Percentiles rank a stretch among this genome's conserved stretches.
Evolutionary conservation across 1,140 invertebrate species (phyloP).

Genomic region (Drosophila nebulosa): DNA sequence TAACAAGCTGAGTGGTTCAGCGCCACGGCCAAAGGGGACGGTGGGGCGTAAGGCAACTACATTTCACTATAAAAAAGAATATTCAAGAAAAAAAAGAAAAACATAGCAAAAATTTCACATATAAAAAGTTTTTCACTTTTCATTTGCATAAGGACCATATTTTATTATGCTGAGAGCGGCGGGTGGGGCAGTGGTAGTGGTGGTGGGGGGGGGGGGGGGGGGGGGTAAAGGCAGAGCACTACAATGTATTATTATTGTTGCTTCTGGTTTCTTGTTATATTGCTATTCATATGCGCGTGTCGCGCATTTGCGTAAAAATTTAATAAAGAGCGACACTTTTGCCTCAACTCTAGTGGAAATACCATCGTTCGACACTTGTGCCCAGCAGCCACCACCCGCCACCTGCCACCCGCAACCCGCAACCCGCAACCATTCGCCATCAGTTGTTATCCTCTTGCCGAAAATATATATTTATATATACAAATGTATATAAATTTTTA

Average conservation of each 20-base stretch:
- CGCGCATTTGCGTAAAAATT: slow-evolving; percentile 75
- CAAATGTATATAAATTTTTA: slow-evolving; percentile 2
- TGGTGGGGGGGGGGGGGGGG: background rate
- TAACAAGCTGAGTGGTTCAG: slow-evolving; percentile 58
- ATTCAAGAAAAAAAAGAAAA: background rate
- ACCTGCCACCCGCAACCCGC: background rate
- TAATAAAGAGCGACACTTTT: slow-evolving; percentile 71
- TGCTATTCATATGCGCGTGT: slow-evolving; percentile 75
- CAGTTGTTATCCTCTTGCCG: background rate
- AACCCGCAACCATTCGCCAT: background rate
- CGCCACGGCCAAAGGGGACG: background rate
- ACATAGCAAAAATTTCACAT: slow-evolving; percentile 53
- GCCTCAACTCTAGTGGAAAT: slow-evolving; percentile 24
- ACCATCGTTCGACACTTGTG: slow-evolving; percentile 24
- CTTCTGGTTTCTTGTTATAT: slow-evolving; percentile 27
- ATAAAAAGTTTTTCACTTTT: slow-evolving; percentile 72
- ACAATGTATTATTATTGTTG: slow-evolving; percentile 9
- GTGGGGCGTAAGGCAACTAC: background rate
- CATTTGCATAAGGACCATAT: slow-evolving; percentile 61
- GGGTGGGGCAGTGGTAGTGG: too few relatives aligned
- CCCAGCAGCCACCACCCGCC: background rate
- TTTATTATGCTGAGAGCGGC: slow-evolving; percentile 7
- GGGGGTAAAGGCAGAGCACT: background rate
- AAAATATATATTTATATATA: slow-evolving; percentile 23
- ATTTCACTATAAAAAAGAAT: background rate